Base-by-base conservation (phyloP, 2,797 vertebrate species). In the Manis crassicaudata region DNA sequence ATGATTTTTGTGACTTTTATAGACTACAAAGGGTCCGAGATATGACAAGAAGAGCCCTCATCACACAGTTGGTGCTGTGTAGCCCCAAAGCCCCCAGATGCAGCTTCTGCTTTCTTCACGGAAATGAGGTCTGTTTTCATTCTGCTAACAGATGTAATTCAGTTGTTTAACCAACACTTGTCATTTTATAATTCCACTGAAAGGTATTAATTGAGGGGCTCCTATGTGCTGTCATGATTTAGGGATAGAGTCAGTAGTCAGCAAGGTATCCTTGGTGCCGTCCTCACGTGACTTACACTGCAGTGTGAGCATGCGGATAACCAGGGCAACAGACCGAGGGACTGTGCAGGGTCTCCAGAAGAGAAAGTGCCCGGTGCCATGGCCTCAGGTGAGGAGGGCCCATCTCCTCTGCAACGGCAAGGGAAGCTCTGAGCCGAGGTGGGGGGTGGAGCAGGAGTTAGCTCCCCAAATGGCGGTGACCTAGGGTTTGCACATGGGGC, bases 161-260 rank as follows among this genome's bases (percentile, higher is more conserved):
- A 46, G 46, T 18, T 52, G 50, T 62, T 58, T 35, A 76, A 10
- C 29, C 43, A 68, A 17, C 58, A 37, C 76, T 60, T 70, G 25
- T 1, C 18, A 72, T 67, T 95, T 88, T 37, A 63, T 75, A 50
- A 92, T 80, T 75, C 76, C 62, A 23, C 7, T 13, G 27, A 80
- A 50, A 73, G 72, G 8, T 52, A 62, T 67, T 60, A 23, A 76
- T 16, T 8, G 68, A 90, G 50, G 6, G 2, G 6, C 54, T 87
- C 63, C 54, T 75, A 2, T 7, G 23, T 25, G 70, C 14, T 72
- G 27, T 37, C 9, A 32, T 72, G 52, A 82, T 65, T 84, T 21
- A 32, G 67, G 27, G 88, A 63, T 63, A 70, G 80, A 75, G 68
- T 65, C 76, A 25, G 6, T 56, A 68, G 6, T 70, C 16, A 73